Evolutionary conservation across 2,113 vertebrate species (phyloP), one percentile per base, ranked within the genome.

Genomic region (Platysternon megacephalum): DNA sequence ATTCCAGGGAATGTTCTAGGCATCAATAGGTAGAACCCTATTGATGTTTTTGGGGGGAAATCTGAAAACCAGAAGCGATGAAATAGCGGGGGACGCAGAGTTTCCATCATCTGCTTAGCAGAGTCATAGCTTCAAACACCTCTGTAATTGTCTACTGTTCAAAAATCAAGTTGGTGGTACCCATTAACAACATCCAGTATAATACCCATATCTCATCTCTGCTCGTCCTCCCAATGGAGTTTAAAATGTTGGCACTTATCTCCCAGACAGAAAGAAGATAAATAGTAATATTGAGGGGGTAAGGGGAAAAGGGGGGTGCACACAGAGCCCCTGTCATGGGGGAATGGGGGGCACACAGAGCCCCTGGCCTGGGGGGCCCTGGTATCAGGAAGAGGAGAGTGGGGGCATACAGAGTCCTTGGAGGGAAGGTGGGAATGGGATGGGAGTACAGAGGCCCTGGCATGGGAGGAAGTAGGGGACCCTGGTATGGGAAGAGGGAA

Each of bases 71-170:
- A 42, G 49, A 74, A 53, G 74, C 51, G 26, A 6, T 85, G 56
- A 87, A 89, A 85, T 72, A 82, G 58, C 1, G 12, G 72, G 90
- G 6, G 14, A 4, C 5, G 87, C 65, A 35, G 81, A 89, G 61
- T n/a, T 4, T 48, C 55, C 79, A 48, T 12, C 85, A 44, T 84
- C 74, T 90, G 81, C 56, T 86, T 32, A 84, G 79, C 68, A 52
- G 84, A 89, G 42, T 48, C 91, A 49, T 72, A 82, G 90, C 79
- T 95, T 91, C 79, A 86, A 86, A 88, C 86, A 80, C 42, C 85
- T 84, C 51, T 68, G 17, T 26, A 44, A 12, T 53, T 87, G 68
- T 87, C 90, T 85, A 52, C 0, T 0, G 22, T 72, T 51, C 52
- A 88, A 80, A 84, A 61, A 76, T 44, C 11, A 24, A 26, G 39